Conservation (phyloP, 2,113 vertebrate species). For the Meriones unguiculatus region DNA sequence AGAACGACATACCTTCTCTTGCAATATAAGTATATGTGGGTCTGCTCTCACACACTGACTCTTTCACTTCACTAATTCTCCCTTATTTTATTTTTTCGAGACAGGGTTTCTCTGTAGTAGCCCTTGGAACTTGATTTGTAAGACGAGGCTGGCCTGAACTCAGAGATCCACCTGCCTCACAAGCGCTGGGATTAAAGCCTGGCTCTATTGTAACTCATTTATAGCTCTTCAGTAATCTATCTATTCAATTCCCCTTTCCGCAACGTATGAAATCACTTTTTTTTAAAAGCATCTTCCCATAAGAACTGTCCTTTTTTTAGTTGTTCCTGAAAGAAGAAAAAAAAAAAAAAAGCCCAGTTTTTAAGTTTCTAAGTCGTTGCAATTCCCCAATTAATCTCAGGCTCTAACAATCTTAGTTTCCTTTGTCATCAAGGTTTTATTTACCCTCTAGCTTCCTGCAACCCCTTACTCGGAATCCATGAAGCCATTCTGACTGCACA, state of each 20-base stretch:
- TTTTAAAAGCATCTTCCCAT: background rate
- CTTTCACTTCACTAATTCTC: conserved; percentile 41
- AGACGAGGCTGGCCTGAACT: no score
- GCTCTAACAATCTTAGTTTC: background rate
- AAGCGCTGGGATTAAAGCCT: no score
- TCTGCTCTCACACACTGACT: background rate
- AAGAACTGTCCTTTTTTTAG: conserved; percentile 37
- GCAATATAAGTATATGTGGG: background rate
- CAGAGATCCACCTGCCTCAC: no score
- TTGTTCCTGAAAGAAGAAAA: conserved; percentile 42
- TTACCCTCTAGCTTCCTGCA: background rate
- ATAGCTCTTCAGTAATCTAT: background rate
- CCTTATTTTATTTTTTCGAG: background rate
- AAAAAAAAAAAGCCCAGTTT: background rate
- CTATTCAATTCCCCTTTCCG: conserved; percentile 34
- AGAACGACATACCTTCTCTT: conserved; percentile 1
- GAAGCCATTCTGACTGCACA: conserved; percentile 29
- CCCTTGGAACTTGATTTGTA: no score
- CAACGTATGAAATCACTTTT: conserved; percentile 54
- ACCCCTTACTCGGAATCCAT: background rate
- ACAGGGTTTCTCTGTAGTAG: no score
- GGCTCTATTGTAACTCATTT: background rate
- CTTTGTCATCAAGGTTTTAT: background rate
- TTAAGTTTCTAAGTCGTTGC: conserved; percentile 34
- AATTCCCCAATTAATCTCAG: background rate